Evolutionary conservation across 2,797 vertebrate genomes (phyloP), one percentile per base, ranked within the genome.

Genomic region (Parauchenoglanis ngamensis): DNA sequence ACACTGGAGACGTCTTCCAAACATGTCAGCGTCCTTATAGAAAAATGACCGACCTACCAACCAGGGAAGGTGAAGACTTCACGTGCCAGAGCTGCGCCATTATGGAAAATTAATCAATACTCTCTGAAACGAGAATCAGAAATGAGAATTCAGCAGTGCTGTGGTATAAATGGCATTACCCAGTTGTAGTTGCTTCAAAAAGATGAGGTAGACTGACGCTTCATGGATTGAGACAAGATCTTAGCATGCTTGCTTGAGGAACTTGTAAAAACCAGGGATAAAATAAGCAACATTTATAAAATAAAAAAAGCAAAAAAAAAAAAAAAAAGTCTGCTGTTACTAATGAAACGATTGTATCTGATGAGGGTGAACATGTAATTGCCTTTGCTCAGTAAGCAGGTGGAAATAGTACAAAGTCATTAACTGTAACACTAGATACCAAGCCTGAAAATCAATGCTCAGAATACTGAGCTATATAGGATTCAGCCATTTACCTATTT

Each of bases 401-500:
- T 63, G 40, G 25, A 40, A 81, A 80, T 44, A 63, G 78, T 40
- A 25, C 17, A 35, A 56, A 31, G 23, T 46, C 0, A 81, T 46
- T 61, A 81, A 78, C 0, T 1, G 72, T 78, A 91, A 89, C 84
- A 83, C 89, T 83, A 67, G 23, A 67, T 67, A 65, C 12, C 28
- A 52, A 35, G 25, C 11, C 44, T 72, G n/a, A 25, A 76, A 54
- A 85, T 85, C 86, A 80, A 88, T 75, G 89, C 70, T 83, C 31
- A 52, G 59, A 68, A 75, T 54, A 68, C 80, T 61, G 56, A 57
- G 68, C 80, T 83, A 68, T 77, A 82, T 49, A 61, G 31, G 59
- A 86, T 76, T 73, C 81, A 77, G 86, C 49, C 68, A 86, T 88
- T 83, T 86, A 23, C 56, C 80, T 86, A 76, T 65, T 83, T 84